Conservation (phyloP, 2,113 vertebrate genomes). For the Tychaedon coryphoeus region DNA sequence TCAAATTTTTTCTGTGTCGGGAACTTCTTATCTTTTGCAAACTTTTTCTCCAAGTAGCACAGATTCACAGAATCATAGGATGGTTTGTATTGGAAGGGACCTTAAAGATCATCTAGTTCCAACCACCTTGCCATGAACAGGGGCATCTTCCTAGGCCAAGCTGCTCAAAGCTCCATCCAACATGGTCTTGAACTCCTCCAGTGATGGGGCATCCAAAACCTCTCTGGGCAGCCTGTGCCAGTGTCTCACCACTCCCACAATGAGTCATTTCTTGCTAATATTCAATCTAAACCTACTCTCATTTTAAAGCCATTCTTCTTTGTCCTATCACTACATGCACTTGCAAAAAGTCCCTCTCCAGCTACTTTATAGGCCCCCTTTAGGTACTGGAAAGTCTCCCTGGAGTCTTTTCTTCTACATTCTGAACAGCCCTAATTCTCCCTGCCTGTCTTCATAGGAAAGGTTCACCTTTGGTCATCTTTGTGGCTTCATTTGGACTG, state of each 20-base stretch:
- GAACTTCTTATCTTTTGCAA: neutral
- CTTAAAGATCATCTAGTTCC: neutral
- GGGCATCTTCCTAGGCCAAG: neutral
- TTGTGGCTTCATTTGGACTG: neutral
- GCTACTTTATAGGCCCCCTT: neutral
- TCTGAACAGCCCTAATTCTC: neutral
- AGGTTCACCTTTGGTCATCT: neutral
- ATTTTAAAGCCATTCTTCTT: neutral
- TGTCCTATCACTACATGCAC: neutral
- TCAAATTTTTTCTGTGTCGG: neutral
- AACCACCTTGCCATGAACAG: neutral
- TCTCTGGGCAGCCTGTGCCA: neutral
- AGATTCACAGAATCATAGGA: neutral
- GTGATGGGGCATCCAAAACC: fast-evolving
- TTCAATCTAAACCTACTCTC: neutral
- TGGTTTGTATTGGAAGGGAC: neutral
- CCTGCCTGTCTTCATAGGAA: neutral
- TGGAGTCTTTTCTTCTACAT: neutral
- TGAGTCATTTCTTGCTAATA: neutral
- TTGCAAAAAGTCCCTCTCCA: neutral
- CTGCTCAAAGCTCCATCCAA: neutral
- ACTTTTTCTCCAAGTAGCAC: neutral
- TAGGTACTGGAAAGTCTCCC: neutral
- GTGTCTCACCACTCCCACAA: neutral
- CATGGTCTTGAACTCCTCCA: fast-evolving